Percentiles rank a stretch among this genome's conserved stretches.
phyloP scores from a whole-genome alignment of 2,888 invertebrate species.

The Sthenelais limicola region DNA sequence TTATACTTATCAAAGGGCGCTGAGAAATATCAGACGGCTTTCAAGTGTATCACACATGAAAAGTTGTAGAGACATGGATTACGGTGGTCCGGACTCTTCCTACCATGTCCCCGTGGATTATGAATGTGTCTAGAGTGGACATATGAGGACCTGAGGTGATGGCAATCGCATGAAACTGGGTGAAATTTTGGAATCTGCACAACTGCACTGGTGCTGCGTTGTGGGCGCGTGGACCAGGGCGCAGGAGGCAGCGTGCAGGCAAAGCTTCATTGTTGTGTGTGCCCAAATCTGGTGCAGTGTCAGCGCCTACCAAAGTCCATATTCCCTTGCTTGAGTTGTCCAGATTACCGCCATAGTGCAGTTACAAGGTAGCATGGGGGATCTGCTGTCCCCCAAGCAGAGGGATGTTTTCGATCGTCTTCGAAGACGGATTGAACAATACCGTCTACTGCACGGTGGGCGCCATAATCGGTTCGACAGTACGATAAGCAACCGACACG shows the following conservation, averaged over 20 bases:
- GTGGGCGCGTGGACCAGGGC: conserved; percentile 11
- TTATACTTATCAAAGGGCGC: conserved; percentile 44
- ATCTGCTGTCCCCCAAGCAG: conserved; percentile 73
- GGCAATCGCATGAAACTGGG: too few relatives aligned
- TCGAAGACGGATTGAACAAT: conserved; percentile 87
- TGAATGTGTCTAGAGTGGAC: conserved; percentile 22
- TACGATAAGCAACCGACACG: conserved; percentile 88
- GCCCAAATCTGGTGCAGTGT: conserved; percentile 15
- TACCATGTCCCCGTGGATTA: conserved; percentile 21
- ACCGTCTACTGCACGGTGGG: conserved; percentile 87
- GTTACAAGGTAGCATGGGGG: conserved; percentile 71
- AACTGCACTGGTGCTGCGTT: conserved; percentile 20
- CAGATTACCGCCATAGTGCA: conserved; percentile 40
- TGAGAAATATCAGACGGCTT: conserved; percentile 41
- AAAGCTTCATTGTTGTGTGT: conserved; percentile 36
- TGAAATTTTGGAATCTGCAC: too few relatives aligned
- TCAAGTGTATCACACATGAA: conserved; percentile 40
- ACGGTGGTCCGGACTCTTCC: conserved; percentile 25
- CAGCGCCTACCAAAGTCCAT: conserved; percentile 21
- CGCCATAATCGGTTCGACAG: conserved; percentile 88
- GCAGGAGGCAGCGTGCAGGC: background rate
- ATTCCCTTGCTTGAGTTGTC: conserved; percentile 27
- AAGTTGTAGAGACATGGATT: conserved; percentile 41
- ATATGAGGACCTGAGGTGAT: conserved; percentile 18
- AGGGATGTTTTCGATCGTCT: conserved; percentile 87